Conservation (phyloP, 2,113 vertebrate genomes). For the Python bivittatus region DNA sequence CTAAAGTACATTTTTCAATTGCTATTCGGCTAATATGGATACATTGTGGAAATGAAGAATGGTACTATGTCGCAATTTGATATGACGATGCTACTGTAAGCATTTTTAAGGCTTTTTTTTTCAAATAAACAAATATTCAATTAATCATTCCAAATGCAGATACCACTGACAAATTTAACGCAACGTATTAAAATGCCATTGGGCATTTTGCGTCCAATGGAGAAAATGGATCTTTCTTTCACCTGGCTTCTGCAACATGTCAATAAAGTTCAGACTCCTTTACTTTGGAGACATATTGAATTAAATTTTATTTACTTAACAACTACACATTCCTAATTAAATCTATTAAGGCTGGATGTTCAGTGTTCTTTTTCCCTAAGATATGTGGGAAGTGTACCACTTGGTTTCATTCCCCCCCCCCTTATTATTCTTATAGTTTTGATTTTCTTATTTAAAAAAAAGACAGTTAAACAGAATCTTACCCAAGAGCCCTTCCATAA, state of each 20-base stretch:
- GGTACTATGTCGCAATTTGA: not conserved
- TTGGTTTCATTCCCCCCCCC: constrained; percentile 12
- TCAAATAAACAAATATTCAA: not conserved
- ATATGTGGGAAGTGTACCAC: constrained; percentile 8
- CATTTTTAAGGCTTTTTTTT: not conserved
- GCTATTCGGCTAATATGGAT: not conserved
- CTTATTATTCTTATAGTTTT: not conserved
- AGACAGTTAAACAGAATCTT: constrained; percentile 38
- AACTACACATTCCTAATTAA: not conserved
- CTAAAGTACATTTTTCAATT: not conserved
- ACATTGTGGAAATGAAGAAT: not conserved
- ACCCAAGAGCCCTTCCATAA: constrained; percentile 37
- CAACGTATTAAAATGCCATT: not conserved
- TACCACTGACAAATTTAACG: not conserved
- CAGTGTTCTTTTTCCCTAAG: not conserved
- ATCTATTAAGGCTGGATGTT: not conserved
- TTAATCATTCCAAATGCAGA: not conserved
- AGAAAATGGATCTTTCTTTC: not conserved
- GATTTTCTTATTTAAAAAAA: constrained; percentile 37
- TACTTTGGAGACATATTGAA: not conserved
- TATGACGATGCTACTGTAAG: not conserved
- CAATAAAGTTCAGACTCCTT: not conserved
- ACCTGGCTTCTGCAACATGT: not conserved
- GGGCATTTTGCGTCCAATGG: not conserved
- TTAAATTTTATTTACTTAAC: constrained; percentile 5